Percentiles rank a stretch among this genome's conserved stretches.
Conservation (phyloP, 2,888 invertebrate species). For the Coelinius sp. region DNA sequence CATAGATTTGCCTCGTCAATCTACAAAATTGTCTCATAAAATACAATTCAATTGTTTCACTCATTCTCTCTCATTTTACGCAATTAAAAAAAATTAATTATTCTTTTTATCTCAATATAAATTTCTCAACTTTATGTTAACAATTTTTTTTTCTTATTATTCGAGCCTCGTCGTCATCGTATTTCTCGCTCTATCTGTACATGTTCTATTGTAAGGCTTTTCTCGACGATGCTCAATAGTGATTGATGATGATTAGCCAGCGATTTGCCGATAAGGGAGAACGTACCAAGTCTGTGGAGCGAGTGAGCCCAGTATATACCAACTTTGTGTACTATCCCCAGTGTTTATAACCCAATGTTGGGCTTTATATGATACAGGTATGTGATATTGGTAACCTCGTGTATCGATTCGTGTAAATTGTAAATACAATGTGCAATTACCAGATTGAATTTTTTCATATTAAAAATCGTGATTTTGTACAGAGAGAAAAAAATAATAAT, state of each 20-base stretch:
- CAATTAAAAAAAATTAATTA: neutral
- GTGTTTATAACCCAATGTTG: constrained; percentile 47
- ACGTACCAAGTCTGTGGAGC: constrained; percentile 59
- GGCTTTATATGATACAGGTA: constrained; percentile 56
- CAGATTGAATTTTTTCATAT: constrained; percentile 39
- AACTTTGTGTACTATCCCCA: constrained; percentile 26
- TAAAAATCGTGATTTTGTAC: neutral
- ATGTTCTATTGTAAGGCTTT: constrained; percentile 21
- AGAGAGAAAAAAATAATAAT: too few species aligned
- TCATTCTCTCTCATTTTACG: too few species aligned
- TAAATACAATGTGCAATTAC: constrained; percentile 55
- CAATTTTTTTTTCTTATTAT: neutral
- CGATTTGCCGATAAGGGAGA: constrained; percentile 68
- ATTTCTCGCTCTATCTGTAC: neutral
- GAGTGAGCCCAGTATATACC: constrained; percentile 30
- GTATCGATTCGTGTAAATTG: constrained; percentile 63
- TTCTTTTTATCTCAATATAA: neutral
- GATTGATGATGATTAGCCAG: constrained; percentile 70
- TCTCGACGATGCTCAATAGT: constrained; percentile 58
- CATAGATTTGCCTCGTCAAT: constrained; percentile 46
- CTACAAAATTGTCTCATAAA: constrained; percentile 12
- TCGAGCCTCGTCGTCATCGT: constrained; percentile 19
- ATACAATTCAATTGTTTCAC: constrained; percentile 25
- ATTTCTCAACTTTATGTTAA: constrained; percentile 9
- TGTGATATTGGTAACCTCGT: constrained; percentile 59